phyloP scores from a whole-genome alignment of 2,888 invertebrate species.

The Dilophus febrilis region DNA sequence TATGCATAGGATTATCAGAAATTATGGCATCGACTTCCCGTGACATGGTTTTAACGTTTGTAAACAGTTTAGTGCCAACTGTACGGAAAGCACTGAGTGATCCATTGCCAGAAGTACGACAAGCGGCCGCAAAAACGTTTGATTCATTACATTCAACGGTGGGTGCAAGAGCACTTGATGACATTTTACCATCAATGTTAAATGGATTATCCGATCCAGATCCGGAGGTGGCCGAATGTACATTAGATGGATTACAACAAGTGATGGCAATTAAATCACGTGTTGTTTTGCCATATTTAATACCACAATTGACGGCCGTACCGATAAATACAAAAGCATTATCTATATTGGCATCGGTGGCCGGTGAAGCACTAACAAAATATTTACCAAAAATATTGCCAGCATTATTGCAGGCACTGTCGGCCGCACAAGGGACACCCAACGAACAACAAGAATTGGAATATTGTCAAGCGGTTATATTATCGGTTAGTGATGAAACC shows the following conservation, averaged over 20 bases:
- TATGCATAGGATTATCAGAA: slow-evolving; percentile 94
- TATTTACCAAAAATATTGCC: slow-evolving; percentile 85
- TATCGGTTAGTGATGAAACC: slow-evolving; percentile 76
- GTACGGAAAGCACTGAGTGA: slow-evolving; percentile 91
- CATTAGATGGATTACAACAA: slow-evolving; percentile 89
- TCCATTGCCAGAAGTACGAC: slow-evolving; percentile 77
- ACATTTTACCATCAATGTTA: slow-evolving; percentile 86
- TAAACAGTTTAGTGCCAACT: slow-evolving; percentile 77
- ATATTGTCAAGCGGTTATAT: slow-evolving; percentile 82
- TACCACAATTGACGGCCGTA: slow-evolving; percentile 79
- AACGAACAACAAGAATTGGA: slow-evolving; percentile 60
- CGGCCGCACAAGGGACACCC: slow-evolving; percentile 46
- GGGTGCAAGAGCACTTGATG: slow-evolving; percentile 85
- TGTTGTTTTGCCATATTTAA: slow-evolving; percentile 87
- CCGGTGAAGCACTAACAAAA: slow-evolving; percentile 80
- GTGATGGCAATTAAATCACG: slow-evolving; percentile 94
- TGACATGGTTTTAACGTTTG: slow-evolving; percentile 84
- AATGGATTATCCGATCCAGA: slow-evolving; percentile 57
- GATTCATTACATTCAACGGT: slow-evolving; percentile 90
- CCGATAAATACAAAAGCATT: slow-evolving; percentile 88
- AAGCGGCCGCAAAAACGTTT: slow-evolving; percentile 93
- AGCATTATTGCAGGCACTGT: slow-evolving; percentile 64
- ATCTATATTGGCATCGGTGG: slow-evolving; percentile 84
- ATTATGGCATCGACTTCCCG: slow-evolving; percentile 93
- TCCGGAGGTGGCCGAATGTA: slow-evolving; percentile 64